A percentile compares a stretch with the other conserved stretches of the same genome.
Evolutionary conservation across 1,140 invertebrate genomes (phyloP).

Genomic region (Calliopsis andreniformis): DNA sequence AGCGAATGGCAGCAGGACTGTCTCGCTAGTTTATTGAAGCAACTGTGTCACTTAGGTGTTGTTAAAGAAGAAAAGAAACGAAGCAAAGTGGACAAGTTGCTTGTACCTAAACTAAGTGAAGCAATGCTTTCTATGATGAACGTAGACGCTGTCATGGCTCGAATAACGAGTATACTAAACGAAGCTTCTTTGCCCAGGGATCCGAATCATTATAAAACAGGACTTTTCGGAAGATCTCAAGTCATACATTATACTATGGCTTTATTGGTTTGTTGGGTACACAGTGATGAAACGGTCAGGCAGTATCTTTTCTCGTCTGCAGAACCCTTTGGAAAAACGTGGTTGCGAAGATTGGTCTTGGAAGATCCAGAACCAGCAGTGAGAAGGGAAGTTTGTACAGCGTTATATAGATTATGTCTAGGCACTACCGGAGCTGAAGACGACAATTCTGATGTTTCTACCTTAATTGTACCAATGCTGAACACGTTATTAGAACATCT

Average conservation of each 20-base stretch:
- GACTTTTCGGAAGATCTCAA: constrained; percentile 92
- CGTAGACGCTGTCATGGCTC: constrained; percentile 89
- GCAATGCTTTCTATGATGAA: constrained; percentile 92
- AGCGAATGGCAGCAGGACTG: constrained; percentile 98
- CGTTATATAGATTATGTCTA: constrained; percentile 92
- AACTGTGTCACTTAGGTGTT: constrained; percentile 93
- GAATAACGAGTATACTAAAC: constrained; percentile 92
- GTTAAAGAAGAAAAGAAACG: constrained; percentile 81
- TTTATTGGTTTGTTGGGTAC: constrained; percentile 91
- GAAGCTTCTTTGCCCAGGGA: constrained; percentile 91
- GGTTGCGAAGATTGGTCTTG: constrained; percentile 89
- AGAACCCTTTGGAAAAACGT: constrained; percentile 84
- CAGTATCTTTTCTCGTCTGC: constrained; percentile 85
- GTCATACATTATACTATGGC: constrained; percentile 92
- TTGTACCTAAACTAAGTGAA: constrained; percentile 86
- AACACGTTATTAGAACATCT: constrained; percentile 90
- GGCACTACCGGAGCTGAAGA: constrained; percentile 85
- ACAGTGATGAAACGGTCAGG: constrained; percentile 86
- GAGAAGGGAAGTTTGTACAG: constrained; percentile 93
- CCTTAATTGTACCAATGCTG: constrained; percentile 89
- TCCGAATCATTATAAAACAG: constrained; percentile 92
- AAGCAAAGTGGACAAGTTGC: constrained; percentile 83
- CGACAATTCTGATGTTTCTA: constrained; percentile 82
- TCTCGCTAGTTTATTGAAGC: constrained; percentile 91
- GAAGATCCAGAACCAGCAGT: constrained; percentile 93